These are phyloP conservation scores for Arvicanthis niloticus DNA, from an alignment of 2,113 vertebrate genomes.

Conservation along the genomic window DNA sequence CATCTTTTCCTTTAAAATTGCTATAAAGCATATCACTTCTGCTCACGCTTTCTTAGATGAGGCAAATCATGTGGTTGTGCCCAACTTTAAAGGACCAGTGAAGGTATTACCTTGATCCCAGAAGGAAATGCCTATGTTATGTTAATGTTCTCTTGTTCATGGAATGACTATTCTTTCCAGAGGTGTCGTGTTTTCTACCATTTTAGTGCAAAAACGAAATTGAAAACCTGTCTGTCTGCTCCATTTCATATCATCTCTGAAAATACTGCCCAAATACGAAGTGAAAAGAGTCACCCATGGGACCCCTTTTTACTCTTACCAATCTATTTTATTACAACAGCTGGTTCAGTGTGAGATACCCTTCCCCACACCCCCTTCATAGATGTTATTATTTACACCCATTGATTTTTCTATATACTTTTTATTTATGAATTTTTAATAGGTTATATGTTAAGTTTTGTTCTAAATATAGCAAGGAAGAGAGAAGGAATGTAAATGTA, in stretches of 20 bases:
- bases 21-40: not conserved
- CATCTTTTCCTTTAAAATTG: not conserved
- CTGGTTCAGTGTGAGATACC: constrained; percentile 9
- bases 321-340: not conserved
- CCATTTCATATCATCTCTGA: constrained; percentile 19
- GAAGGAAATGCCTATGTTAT: not conserved
- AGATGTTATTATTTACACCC: not conserved
- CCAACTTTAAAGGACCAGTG: not conserved
- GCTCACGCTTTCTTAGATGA: not conserved
- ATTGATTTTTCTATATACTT: constrained; percentile 18
- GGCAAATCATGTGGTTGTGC: not conserved
- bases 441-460: constrained; percentile 23
- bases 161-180: not conserved
- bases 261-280: constrained; percentile 17
- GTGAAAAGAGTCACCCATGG: not conserved
- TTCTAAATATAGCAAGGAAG: constrained; percentile 49
- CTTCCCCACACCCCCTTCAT: not conserved
- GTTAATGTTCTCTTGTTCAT: not conserved
- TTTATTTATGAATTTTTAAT: not conserved
- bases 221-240: not conserved
- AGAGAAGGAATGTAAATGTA: constrained; percentile 20
- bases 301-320: not conserved
- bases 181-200: not conserved
- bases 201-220: not conserved
- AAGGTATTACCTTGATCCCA: not conserved